Evolutionary conservation across 2,113 vertebrate species (phyloP).

Genomic region (Mixornis gularis): DNA sequence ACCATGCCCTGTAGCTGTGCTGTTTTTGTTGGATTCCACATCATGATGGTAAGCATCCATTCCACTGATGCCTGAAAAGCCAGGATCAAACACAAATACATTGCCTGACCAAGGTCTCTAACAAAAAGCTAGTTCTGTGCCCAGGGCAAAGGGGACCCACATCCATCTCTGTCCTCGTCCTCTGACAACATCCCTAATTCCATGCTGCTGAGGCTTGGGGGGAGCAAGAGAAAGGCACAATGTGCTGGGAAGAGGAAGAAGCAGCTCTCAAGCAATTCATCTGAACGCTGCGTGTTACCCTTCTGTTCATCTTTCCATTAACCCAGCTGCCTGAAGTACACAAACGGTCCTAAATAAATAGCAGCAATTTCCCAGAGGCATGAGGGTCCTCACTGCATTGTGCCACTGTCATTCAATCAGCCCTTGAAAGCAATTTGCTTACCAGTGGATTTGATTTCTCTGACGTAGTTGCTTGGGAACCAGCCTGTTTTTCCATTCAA

Average conservation of each 20-base stretch:
- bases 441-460: constrained; percentile 93
- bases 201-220: not conserved
- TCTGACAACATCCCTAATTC: not conserved
- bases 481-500: constrained; percentile 91
- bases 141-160: not conserved
- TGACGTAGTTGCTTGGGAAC: constrained; percentile 98
- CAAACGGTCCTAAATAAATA: not conserved
- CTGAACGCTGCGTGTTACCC: not conserved
- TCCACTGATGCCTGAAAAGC: not conserved
- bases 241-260: not conserved
- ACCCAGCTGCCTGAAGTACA: not conserved
- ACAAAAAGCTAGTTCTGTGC: not conserved
- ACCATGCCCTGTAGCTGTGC: not conserved
- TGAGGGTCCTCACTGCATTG: not conserved
- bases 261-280: not conserved
- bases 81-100: not conserved
- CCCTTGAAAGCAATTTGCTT: constrained; percentile 61
- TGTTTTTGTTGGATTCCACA: not conserved
- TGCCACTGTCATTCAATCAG: not conserved
- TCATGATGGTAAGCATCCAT: accelerated
- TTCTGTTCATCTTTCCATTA: not conserved
- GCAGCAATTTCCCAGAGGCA: constrained; percentile 25
- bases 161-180: not conserved
- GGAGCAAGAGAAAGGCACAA: not conserved
- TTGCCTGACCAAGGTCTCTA: not conserved